A percentile compares a stretch with the other conserved stretches of the same genome.
These are phyloP conservation scores for Dromaius novaehollandiae DNA, from an alignment of 2,113 vertebrate genomes.

Conservation along the genomic window DNA sequence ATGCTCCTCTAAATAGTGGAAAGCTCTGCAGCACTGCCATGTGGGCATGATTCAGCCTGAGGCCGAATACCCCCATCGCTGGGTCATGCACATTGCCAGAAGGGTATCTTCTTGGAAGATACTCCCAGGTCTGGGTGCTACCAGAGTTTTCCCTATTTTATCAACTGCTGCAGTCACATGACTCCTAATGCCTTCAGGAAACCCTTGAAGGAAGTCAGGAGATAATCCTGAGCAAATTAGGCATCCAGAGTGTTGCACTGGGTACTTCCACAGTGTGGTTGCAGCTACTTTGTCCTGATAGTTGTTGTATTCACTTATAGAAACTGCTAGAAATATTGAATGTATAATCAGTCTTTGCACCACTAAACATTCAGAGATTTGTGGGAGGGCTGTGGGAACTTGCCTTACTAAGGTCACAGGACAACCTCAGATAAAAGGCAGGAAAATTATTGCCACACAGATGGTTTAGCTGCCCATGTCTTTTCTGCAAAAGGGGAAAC, in stretches of 20 bases:
- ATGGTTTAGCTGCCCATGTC: fast-evolving
- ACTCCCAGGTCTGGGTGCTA: background rate
- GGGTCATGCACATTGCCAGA: background rate
- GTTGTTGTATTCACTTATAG: background rate
- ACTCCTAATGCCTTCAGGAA: background rate
- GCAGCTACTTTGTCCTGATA: background rate
- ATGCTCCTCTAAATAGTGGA: background rate
- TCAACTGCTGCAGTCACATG: background rate
- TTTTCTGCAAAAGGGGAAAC: background rate
- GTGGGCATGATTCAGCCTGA: fast-evolving
- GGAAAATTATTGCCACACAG: background rate
- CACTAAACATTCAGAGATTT: background rate
- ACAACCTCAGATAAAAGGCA: background rate
- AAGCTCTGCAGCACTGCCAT: background rate
- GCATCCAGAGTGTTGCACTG: background rate
- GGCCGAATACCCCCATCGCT: fast-evolving
- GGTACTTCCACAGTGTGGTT: background rate
- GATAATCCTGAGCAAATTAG: background rate
- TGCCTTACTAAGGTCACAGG: background rate
- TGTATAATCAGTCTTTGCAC: background rate
- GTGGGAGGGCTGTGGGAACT: background rate
- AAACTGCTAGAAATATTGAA: background rate
- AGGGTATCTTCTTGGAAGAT: background rate
- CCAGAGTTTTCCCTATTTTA: background rate
- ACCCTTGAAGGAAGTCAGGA: background rate